These are phyloP conservation scores for Chlorocebus sabaeus DNA, from an alignment of 2,113 vertebrate genomes.

Conservation along the genomic window DNA sequence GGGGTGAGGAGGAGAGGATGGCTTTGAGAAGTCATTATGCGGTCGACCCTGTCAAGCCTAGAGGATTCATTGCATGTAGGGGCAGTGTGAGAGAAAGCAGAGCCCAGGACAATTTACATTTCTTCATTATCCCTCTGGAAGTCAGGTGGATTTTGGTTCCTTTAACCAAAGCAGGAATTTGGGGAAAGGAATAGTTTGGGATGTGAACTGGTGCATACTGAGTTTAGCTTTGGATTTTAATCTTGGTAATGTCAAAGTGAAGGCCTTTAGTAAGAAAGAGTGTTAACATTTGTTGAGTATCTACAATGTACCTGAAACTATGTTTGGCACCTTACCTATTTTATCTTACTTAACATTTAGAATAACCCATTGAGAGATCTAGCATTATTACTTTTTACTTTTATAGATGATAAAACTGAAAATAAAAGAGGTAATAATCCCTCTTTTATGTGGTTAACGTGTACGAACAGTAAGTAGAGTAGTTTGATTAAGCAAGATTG, in stretches of 20 bases:
- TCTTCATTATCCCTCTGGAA: neutral
- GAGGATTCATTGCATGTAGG: rapidly evolving
- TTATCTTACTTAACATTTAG: neutral
- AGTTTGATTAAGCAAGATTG: neutral
- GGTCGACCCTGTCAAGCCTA: neutral
- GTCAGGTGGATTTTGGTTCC: neutral
- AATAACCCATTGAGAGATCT: neutral
- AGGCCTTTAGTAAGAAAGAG: neutral
- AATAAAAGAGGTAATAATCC: neutral
- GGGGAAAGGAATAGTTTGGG: neutral
- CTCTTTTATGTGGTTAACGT: neutral
- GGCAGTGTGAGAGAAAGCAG: neutral
- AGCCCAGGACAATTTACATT: neutral
- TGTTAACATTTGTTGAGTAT: neutral
- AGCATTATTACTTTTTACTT: neutral
- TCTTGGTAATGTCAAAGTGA: neutral
- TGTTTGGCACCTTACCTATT: neutral
- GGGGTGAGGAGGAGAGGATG: rapidly evolving
- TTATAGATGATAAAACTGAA: neutral
- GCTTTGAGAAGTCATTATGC: neutral
- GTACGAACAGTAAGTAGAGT: neutral
- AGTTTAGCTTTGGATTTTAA: neutral
- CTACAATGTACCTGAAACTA: neutral
- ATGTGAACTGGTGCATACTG: neutral
- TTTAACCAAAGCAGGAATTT: neutral